Conservation (phyloP, 53 echinoderm and acorn worm species). For the Stichopus horrens region DNA sequence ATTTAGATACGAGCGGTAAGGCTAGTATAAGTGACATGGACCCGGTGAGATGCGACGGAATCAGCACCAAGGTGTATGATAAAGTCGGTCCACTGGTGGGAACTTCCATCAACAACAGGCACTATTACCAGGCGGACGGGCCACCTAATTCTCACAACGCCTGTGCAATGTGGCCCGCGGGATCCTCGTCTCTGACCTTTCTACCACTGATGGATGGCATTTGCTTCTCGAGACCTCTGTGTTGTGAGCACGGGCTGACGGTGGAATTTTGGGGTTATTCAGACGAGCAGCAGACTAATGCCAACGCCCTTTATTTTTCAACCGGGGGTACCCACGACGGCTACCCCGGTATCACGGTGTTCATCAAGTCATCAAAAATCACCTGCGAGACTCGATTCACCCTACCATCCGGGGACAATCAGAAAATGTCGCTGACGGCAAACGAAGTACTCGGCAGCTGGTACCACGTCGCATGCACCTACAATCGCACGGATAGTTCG, state of each 20-base stretch:
- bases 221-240: conserved; percentile 12
- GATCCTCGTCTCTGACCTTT: neutral
- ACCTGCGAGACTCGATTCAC: neutral
- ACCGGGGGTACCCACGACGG: neutral
- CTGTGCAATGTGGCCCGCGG: conserved; percentile 13
- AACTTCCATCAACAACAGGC: neutral
- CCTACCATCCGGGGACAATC: neutral
- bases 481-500: neutral
- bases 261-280: conserved; percentile 34
- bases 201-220: neutral
- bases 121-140: conserved; percentile 9
- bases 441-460: neutral
- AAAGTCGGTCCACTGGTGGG: neutral
- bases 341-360: neutral
- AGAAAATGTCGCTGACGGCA: neutral
- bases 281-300: neutral
- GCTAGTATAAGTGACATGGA: conserved; percentile 9
- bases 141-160: conserved; percentile 22
- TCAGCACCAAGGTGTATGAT: neutral
- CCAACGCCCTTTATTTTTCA: neutral
- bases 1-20: conserved; percentile 23
- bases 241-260: conserved; percentile 3
- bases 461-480: conserved; percentile 6
- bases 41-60: conserved; percentile 14
- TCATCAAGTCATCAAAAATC: neutral